Conservation (phyloP, 2,113 vertebrate species). For the Zapus hudsonius region DNA sequence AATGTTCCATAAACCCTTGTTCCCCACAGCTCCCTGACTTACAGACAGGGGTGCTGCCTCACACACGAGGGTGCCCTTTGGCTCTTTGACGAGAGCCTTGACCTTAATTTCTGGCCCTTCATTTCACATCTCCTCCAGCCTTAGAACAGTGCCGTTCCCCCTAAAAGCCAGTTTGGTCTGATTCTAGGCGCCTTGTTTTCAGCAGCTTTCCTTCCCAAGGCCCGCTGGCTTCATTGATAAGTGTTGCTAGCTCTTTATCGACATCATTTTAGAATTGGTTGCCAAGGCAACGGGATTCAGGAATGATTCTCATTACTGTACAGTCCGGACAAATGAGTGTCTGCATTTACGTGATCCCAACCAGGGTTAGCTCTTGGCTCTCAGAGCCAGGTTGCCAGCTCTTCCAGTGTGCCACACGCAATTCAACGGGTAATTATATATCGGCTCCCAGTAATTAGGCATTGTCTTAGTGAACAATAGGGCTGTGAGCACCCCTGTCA, state of each 20-base stretch:
- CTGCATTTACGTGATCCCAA: conserved; percentile 64
- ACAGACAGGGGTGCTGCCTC: neutral
- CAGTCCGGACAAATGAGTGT: conserved; percentile 70
- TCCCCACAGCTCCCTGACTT: neutral
- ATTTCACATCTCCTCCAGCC: neutral
- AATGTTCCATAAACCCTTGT: neutral
- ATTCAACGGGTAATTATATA: conserved; percentile 70
- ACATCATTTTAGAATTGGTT: conserved; percentile 79
- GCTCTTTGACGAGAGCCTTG: neutral
- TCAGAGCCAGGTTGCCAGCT: conserved; percentile 10
- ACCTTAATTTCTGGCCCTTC: neutral
- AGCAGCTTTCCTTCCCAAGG: conserved; percentile 60
- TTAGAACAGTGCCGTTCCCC: neutral
- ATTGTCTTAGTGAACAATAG: conserved; percentile 68
- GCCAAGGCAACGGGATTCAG: conserved; percentile 77
- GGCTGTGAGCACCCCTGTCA: conserved; percentile 47
- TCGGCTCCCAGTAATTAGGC: conserved; percentile 73
- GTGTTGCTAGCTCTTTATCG: conserved; percentile 78
- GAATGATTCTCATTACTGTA: conserved; percentile 79
- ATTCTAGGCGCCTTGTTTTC: conserved; percentile 50
- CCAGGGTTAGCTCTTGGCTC: conserved; percentile 44
- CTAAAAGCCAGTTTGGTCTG: conserved; percentile 22
- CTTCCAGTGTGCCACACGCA: conserved; percentile 45
- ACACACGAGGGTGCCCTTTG: neutral
- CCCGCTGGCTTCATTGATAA: conserved; percentile 74